These are phyloP conservation scores for Phengaris arion DNA, from an alignment of 2,888 invertebrate species.

Conservation along the genomic window DNA sequence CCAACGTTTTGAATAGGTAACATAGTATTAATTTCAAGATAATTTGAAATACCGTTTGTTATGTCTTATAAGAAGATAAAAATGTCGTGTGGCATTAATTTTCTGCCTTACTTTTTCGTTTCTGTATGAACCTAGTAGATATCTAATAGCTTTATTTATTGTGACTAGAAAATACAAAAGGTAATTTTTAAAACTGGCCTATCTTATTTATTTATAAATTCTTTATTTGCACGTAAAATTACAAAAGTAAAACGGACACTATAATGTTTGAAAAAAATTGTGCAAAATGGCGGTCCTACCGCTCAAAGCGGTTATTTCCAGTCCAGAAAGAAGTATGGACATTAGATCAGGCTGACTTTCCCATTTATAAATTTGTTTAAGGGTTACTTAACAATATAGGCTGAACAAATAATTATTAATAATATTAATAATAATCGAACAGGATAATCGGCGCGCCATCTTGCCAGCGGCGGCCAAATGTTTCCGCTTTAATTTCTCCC, in stretches of 20 bases:
- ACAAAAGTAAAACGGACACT: no score
- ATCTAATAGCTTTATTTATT: no score
- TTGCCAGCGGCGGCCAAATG: conserved; percentile 79
- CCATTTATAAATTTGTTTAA: conserved; percentile 8
- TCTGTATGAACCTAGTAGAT: no score
- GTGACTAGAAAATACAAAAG: background rate
- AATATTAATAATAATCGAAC: conserved; percentile 69
- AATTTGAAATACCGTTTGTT: background rate
- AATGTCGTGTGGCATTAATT: background rate
- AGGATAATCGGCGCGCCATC: conserved; percentile 74
- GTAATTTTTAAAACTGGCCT: no score
- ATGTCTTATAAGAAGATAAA: background rate
- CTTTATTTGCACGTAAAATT: no score
- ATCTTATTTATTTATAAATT: no score
- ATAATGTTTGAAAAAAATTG: no score
- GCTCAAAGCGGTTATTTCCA: no score
- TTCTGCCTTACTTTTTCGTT: background rate
- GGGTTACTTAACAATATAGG: conserved; percentile 28
- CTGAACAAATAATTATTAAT: conserved; percentile 37
- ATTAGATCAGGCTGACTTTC: no score
- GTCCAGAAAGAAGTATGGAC: no score
- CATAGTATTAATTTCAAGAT: conserved; percentile 12
- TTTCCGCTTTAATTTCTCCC: conserved; percentile 80
- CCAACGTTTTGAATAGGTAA: conserved; percentile 2
- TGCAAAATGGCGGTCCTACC: no score